These are phyloP conservation scores for Dreissena rostriformis DNA, from an alignment of 1,140 invertebrate species.

Conservation along the genomic window DNA sequence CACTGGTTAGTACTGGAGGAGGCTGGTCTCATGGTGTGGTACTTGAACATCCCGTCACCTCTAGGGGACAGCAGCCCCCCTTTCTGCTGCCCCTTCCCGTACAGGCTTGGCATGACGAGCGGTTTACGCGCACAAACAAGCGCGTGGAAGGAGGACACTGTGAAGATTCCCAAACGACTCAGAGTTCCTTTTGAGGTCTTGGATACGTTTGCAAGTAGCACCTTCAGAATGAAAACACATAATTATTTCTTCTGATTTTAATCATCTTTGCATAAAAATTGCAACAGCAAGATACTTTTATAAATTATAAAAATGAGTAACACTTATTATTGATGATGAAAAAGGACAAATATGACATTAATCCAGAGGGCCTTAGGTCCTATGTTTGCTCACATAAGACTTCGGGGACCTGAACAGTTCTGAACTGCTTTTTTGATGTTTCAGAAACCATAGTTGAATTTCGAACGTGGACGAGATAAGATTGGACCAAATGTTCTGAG, in stretches of 20 bases:
- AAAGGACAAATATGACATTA: too few relatives aligned
- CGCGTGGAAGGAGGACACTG: conserved; percentile 98
- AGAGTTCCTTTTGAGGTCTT: conserved; percentile 96
- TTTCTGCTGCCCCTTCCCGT: conserved; percentile 71
- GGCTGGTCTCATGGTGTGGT: conserved; percentile 54
- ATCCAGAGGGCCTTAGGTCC: too few relatives aligned
- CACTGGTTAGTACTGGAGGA: conserved; percentile 35
- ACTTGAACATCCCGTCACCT: conserved; percentile 68
- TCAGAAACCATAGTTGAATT: too few relatives aligned
- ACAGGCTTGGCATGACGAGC: conserved; percentile 72
- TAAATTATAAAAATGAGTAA: too few relatives aligned
- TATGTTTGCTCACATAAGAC: too few relatives aligned
- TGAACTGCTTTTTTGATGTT: too few relatives aligned
- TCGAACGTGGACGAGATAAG: too few relatives aligned
- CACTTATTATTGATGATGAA: too few relatives aligned
- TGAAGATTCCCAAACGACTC: conserved; percentile 97
- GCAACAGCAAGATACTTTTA: too few relatives aligned
- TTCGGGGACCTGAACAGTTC: too few relatives aligned
- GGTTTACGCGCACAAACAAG: conserved; percentile 94
- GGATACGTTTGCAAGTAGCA: conserved; percentile 96
- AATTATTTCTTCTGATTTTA: neutral
- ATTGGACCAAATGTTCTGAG: too few relatives aligned
- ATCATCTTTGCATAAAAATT: too few relatives aligned
- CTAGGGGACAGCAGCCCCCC: conserved; percentile 75
- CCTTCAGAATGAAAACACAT: conserved; percentile 85